Evolutionary conservation across 2,888 invertebrate species (phyloP).

Genomic region (Apotomis turbidana): DNA sequence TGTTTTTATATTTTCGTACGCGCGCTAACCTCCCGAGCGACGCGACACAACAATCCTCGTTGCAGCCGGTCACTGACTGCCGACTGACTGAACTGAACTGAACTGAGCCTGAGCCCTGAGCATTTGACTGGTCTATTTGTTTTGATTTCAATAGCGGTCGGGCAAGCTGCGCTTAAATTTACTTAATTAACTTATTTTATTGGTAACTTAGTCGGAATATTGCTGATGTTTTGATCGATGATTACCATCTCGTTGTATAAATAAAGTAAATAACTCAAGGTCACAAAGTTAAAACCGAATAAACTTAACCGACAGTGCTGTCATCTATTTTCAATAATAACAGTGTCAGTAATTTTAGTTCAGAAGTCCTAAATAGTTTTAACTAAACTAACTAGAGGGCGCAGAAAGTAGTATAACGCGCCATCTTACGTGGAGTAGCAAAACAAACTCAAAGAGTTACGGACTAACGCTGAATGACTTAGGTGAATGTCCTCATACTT

Average conservation of each 20-base stretch:
- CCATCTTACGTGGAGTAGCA: constrained; percentile 26
- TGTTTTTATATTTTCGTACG: constrained; percentile 45
- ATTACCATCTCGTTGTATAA: neutral
- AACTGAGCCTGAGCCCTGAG: no score
- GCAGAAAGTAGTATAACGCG: neutral
- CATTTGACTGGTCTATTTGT: constrained; percentile 39
- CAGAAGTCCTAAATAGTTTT: neutral
- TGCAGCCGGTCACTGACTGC: constrained; percentile 56
- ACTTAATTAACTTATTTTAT: neutral
- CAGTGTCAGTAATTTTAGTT: neutral
- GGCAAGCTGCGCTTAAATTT: constrained; percentile 11
- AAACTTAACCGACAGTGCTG: neutral
- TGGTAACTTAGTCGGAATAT: neutral
- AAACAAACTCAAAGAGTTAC: neutral
- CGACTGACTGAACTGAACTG: no score
- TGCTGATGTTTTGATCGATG: neutral
- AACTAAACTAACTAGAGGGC: constrained; percentile 12
- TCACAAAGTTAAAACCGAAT: neutral
- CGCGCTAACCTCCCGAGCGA: constrained; percentile 7
- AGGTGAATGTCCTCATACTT: neutral
- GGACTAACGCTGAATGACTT: neutral
- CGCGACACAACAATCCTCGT: neutral
- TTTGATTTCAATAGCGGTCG: constrained; percentile 30
- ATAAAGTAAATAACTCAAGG: neutral
- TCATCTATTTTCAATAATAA: constrained; percentile 9